Base-by-base conservation (phyloP, 2,113 vertebrate genomes). In the Panurus biarmicus region DNA sequence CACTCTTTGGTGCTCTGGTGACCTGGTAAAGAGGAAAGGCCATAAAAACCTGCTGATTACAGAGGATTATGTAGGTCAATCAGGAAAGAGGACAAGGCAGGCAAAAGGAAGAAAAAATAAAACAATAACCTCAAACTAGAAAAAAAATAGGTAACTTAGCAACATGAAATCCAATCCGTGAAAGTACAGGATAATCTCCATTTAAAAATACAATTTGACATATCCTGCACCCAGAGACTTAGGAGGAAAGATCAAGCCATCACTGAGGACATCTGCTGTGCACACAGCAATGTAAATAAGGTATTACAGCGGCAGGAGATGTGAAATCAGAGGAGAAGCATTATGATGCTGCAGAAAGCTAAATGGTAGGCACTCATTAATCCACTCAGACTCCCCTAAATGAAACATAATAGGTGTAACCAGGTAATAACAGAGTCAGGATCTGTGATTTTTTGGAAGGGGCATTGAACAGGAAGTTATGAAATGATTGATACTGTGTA, bases 131-230 rank as follows among this genome's bases (percentile, higher is more conserved):
- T 53, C 92, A 47, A 81, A 78, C 19, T 14, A 74, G 78, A 66
- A 88, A 47, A 88, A 47, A 88, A 90, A 83, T 1, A 81, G 69
- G 87, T 96, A 95, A 91, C 94, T 77, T 94, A 75, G 95, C 96
- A 95, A 97, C 91, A 26, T 6, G 44, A 66, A 88, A 93, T 40
- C 64, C 74, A 66, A 51, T 36, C 77, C 1, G 3, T 42, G 69
- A 79, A 92, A 87, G 93, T 33, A 93, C 22, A 64, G 76, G 82
- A 91, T 67, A 85, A 83, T 85, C 78, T 85, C 21, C 65, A 66
- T 53, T 94, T 71, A 80, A 93, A 93, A 83, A 36, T 33, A 67
- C 36, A 53, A 38, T 64, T 79, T 89, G 87, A 61, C 62, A 75
- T 66, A 58, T 26, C 66, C 91, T 78, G 58, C 87, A 82, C 38